Evolutionary conservation across 2,888 invertebrate genomes (phyloP), one percentile per base, ranked within the genome.

Genomic region (Girardia tigrina): DNA sequence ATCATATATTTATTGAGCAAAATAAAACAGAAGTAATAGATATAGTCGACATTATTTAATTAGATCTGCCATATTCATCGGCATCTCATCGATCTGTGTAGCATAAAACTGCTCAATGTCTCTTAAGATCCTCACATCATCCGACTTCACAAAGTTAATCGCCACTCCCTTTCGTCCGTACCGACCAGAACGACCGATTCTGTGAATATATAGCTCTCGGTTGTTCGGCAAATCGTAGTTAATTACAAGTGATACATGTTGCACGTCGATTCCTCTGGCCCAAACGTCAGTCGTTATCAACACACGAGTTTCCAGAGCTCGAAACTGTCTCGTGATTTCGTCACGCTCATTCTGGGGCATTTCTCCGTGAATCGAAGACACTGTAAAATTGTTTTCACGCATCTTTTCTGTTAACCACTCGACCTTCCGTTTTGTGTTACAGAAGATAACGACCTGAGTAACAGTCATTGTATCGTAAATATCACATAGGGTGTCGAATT

Each of bases 51-150:
- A n/a, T n/a, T n/a, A n/a, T n/a, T 70, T 77, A 16, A 76, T 23
- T n/a, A 77, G 77, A 29, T 77, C 77, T 29, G 77, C 26, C 1
- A 77, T 86, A 81, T 88, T 87, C 87, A 88, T 88, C 69, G 98
- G 98, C 97, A 98, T 98, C 86, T 99, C 97, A 84, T 98, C 98
- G 84, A 98, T 97, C 86, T 98, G 97, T 75, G 98, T 98, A 0
- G 94, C 94, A 85, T 99, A 99, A 87, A 97, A 98, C 87, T 98
- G 97, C 86, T 99, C 98, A 86, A 99, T 99, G 84, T 99, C 98
- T 84, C 97, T 88, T 78, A 98, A 87, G 85, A 97, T 98, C 84
- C 95, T 89, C 82, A 98, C 95, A 84, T 99, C 98, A 84, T 98
- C 98, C n/a, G 91, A 92, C 85, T 95, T 97, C 8, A 97, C 97